A percentile compares a stretch with the other conserved stretches of the same genome.
Conservation (phyloP, 2,888 invertebrate genomes). For the Microdon myrmicae region DNA sequence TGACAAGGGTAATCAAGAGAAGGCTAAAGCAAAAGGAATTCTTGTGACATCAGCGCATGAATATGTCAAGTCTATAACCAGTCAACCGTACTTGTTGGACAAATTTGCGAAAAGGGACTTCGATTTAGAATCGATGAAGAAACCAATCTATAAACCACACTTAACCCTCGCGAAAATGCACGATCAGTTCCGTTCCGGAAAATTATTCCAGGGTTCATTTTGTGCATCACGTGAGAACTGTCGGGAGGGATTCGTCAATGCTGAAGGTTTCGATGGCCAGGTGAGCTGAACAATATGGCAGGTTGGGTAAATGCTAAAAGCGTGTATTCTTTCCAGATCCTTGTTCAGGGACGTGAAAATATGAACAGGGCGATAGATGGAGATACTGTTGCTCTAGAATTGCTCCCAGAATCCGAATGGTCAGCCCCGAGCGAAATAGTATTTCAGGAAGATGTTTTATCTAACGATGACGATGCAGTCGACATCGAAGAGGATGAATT, state of each 20-base stretch:
- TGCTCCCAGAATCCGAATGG: conserved; percentile 92
- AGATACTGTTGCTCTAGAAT: conserved; percentile 90
- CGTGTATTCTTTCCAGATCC: conserved; percentile 70
- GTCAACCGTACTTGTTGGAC: conserved; percentile 78
- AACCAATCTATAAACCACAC: conserved; percentile 86
- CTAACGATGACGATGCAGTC: conserved; percentile 75
- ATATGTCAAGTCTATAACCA: conserved; percentile 80
- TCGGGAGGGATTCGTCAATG: conserved; percentile 87
- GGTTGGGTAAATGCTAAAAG: not conserved
- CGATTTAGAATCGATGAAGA: conserved; percentile 70
- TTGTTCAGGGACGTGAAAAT: conserved; percentile 85
- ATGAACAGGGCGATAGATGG: conserved; percentile 95
- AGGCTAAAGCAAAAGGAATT: conserved; percentile 78
- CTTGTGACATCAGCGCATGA: conserved; percentile 73
- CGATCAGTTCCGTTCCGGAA: conserved; percentile 80
- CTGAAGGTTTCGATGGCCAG: conserved; percentile 81
- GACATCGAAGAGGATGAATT: conserved; percentile 70
- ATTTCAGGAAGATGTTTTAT: conserved; percentile 78
- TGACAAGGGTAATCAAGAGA: conserved; percentile 80
- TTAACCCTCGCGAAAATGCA: conserved; percentile 81
- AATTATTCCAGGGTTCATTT: conserved; percentile 82
- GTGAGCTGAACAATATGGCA: conserved; percentile 69
- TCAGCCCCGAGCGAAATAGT: conserved; percentile 87
- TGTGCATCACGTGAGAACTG: conserved; percentile 92
- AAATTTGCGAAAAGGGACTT: conserved; percentile 80